Base-by-base conservation (phyloP, 2,888 invertebrate genomes). In the Anthrax anthrax region DNA sequence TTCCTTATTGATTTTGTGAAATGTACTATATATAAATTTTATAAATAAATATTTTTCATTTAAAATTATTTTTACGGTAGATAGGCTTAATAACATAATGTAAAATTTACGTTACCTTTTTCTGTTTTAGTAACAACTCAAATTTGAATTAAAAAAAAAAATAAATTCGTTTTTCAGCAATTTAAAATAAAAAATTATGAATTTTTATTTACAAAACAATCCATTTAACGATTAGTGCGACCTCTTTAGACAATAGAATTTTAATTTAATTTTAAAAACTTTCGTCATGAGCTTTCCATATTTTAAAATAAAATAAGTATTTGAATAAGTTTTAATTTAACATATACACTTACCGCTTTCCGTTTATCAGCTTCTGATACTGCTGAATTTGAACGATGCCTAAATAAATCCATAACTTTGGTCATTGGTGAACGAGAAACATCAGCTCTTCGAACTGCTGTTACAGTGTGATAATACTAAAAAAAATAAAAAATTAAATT, bases 321-420 rank as follows among this genome's bases (percentile, higher is more conserved):
- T n/a, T n/a, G 23, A 27, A 2, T 8, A 27, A 27, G 8, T 27
- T 27, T 27, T 9, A 8, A 1, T 9, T 27, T 27, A 27, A 8
- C 23, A 5, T 8, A 27, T 27, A 27, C 38, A 74, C 77, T 75
- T 63, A 81, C 81, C 71, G 79, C 80, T 72, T 79, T 78, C 51
- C 79, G 69, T 60, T 80, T 80, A 56, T 82, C 81, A 50, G 81
- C 81, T 29, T 80, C 75, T 38, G 78, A 76, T 42, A 77, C 76
- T 46, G 80, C 78, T 56, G 78, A 78, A 64, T 82, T 81, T 49
- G 82, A 80, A 55, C 83, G 73, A 65, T 81, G 65, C 49, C 90
- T 77, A 68, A 91, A 90, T 62, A 90, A 82, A 65, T 91, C 90
- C 80, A 89, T 89, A 43, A 91, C 88, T 73, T 89, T 90, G 52